Evolutionary conservation across 2,113 vertebrate species (phyloP).

Genomic region (Jaculus jaculus): DNA sequence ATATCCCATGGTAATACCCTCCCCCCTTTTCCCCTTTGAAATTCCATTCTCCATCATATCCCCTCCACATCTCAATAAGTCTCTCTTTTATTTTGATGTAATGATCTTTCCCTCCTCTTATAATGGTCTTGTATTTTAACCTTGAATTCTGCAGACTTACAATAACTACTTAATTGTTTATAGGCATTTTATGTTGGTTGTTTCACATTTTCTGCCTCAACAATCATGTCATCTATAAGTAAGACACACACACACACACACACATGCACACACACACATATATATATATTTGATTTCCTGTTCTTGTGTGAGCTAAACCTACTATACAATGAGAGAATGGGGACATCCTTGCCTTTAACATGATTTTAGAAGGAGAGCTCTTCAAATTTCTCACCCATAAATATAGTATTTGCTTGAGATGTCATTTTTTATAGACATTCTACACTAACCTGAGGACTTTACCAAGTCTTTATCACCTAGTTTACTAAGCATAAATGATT

Average conservation of each 20-base stretch:
- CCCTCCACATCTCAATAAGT: too few species aligned
- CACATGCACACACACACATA: too few species aligned
- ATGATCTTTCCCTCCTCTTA: too few species aligned
- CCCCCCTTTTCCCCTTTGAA: too few species aligned
- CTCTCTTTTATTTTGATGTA: neutral
- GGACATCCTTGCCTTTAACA: neutral
- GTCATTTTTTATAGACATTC: neutral
- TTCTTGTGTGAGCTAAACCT: neutral
- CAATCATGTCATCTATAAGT: neutral
- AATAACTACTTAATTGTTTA: neutral
- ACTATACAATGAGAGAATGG: neutral
- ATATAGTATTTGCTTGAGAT: neutral
- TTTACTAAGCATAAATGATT: neutral
- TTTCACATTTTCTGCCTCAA: neutral
- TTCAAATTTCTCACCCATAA: neutral
- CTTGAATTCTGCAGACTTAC: neutral
- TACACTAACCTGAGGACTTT: neutral
- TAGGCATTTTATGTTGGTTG: neutral
- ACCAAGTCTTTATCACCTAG: neutral
- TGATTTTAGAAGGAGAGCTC: neutral
- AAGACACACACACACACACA: neutral
- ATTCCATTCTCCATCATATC: too few species aligned
- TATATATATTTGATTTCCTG: neutral
- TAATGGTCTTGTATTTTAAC: neutral
- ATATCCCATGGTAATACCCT: neutral